These are phyloP conservation scores for Chaenocephalus aceratus DNA, from an alignment of 2,113 vertebrate genomes.

Conservation along the genomic window DNA sequence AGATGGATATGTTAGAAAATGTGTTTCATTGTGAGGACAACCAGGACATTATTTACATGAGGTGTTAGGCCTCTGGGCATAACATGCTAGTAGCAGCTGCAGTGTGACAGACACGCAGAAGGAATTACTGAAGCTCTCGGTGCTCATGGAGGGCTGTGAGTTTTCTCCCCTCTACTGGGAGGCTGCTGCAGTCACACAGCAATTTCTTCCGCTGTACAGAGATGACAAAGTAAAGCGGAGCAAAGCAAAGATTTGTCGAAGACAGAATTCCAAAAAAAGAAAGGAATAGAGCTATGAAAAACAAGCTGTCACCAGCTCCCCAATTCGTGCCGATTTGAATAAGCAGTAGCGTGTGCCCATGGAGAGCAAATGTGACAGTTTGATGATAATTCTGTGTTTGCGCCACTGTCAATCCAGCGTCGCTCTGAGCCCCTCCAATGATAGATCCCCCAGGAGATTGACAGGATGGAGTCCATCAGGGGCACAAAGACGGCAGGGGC, in stretches of 20 bases:
- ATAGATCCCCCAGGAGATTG: conserved; percentile 67
- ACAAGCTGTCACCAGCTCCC: conserved; percentile 68
- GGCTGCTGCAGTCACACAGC: conserved; percentile 52
- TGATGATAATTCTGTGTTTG: conserved; percentile 74
- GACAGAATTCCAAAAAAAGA: conserved; percentile 60
- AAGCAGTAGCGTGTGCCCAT: conserved; percentile 54
- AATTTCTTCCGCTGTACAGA: conserved; percentile 54
- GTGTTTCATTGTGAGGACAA: conserved; percentile 45
- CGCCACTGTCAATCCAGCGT: conserved; percentile 66
- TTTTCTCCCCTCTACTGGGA: conserved; percentile 57
- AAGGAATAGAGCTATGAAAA: conserved; percentile 51
- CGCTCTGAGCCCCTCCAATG: conserved; percentile 64
- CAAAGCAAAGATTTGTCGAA: conserved; percentile 72
- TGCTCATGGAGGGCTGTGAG: conserved; percentile 57
- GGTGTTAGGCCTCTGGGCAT: conserved; percentile 62
- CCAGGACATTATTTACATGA: conserved; percentile 52
- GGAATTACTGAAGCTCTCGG: conserved; percentile 63
- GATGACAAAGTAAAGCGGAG: conserved; percentile 65
- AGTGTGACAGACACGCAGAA: conserved; percentile 62
- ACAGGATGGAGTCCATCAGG: conserved; percentile 62
- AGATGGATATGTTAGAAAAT: conserved; percentile 49
- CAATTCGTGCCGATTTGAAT: conserved; percentile 68
- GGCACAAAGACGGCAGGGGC: conserved; percentile 50
- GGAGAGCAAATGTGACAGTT: conserved; percentile 69
- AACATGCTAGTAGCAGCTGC: conserved; percentile 46